These are phyloP conservation scores for Lepidurus couesii DNA, from an alignment of 1,140 invertebrate species.

Conservation along the genomic window DNA sequence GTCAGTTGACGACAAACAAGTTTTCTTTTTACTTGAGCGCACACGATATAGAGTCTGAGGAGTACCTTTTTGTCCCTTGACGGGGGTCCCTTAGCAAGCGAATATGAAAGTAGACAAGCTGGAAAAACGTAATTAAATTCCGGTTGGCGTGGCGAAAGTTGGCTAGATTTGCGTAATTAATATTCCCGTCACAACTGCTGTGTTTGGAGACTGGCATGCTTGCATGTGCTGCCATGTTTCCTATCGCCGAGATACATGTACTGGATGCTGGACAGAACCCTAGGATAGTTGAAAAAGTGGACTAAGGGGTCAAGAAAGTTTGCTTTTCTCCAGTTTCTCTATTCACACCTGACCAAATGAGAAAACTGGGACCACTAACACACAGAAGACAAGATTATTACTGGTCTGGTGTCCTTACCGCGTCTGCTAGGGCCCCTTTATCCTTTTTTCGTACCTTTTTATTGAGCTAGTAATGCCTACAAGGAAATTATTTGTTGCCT, in stretches of 20 bases:
- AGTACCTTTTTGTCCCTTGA: not conserved
- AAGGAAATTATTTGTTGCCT: not conserved
- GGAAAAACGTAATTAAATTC: conserved; percentile 17
- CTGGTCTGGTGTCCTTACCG: not conserved
- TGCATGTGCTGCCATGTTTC: not conserved
- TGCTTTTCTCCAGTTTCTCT: not conserved
- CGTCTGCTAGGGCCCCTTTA: not conserved
- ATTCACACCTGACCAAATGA: not conserved
- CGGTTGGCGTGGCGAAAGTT: not conserved
- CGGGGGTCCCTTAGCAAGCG: not conserved
- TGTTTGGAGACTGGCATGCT: not conserved
- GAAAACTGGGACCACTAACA: not conserved
- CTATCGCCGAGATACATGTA: too few relatives aligned
- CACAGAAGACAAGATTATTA: not conserved
- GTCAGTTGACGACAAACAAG: conserved; percentile 12
- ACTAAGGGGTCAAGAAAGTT: not conserved
- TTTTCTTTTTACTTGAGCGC: not conserved
- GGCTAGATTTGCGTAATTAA: not conserved
- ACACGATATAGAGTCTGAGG: not conserved
- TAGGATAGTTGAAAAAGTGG: not conserved
- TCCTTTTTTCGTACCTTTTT: not conserved
- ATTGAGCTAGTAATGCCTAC: not conserved
- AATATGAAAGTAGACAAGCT: conserved; percentile 10
- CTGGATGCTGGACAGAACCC: not conserved
- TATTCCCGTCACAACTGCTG: not conserved